Conservation (phyloP, 2,888 invertebrate genomes). For the Calephelis perditalis region DNA sequence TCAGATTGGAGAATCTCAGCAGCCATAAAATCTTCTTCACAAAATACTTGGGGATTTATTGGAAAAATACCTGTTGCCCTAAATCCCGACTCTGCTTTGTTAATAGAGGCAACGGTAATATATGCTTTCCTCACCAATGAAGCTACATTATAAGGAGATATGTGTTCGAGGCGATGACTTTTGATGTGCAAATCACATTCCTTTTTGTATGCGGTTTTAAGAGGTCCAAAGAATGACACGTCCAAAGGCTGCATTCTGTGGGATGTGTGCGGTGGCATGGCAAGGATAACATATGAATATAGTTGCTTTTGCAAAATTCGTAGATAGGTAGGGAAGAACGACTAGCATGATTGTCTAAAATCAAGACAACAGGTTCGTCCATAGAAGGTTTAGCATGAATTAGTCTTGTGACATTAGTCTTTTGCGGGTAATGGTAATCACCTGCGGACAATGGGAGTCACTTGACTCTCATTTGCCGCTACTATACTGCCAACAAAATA, state of each 20-base stretch:
- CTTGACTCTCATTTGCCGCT: conserved; percentile 28
- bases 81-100: conserved; percentile 41
- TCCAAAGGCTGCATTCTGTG: conserved; percentile 33
- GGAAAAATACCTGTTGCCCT: conserved; percentile 38
- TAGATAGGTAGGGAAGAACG: conserved; percentile 31
- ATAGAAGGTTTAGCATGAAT: conserved; percentile 29
- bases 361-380: conserved; percentile 29
- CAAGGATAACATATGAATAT: conserved; percentile 31
- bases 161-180: conserved; percentile 30
- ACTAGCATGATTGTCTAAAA: conserved; percentile 31
- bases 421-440: conserved; percentile 19
- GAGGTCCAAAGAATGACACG: conserved; percentile 29
- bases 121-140: conserved; percentile 27
- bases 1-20: conserved; percentile 16
- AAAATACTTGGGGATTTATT: conserved; percentile 33
- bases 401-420: not conserved
- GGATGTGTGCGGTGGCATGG: conserved; percentile 32
- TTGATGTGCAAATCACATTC: conserved; percentile 40
- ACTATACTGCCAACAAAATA: not conserved
- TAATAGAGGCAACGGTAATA: conserved; percentile 33
- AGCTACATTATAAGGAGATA: conserved; percentile 39
- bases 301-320: conserved; percentile 32
- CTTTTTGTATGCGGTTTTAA: conserved; percentile 32
- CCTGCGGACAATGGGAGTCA: conserved; percentile 17
- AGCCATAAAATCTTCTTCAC: conserved; percentile 33